Conservation (phyloP, 2,113 vertebrate genomes). For the Camelus dromedarius region DNA sequence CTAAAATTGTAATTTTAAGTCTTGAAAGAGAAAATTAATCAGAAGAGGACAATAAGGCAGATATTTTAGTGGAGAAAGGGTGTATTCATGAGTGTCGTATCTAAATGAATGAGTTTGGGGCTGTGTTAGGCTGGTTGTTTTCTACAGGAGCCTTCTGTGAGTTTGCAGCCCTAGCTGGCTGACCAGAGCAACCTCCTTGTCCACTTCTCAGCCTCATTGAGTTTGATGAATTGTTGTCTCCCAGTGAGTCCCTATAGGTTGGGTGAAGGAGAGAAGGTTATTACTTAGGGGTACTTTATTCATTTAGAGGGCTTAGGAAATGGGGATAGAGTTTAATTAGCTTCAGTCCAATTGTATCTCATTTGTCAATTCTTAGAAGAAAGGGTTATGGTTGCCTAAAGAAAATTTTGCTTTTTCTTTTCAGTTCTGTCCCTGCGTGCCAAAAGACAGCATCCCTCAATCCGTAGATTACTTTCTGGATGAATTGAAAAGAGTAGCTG, state of each 20-base stretch:
- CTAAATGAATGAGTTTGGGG: not conserved
- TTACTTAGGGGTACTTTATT: not conserved
- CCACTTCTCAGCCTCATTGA: not conserved
- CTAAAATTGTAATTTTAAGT: not conserved
- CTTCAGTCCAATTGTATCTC: not conserved
- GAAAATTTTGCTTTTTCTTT: not conserved
- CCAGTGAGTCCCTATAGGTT: not conserved
- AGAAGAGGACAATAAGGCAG: not conserved
- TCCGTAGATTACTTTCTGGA: not conserved
- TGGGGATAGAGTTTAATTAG: not conserved
- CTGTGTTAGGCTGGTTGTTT: not conserved
- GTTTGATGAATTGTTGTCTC: not conserved
- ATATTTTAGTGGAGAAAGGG: not conserved
- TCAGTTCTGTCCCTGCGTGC: not conserved
- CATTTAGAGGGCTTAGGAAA: not conserved
- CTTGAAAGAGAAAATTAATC: not conserved
- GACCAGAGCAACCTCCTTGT: not conserved
- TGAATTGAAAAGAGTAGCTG: not conserved
- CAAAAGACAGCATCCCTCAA: not conserved
- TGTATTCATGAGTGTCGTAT: not conserved
- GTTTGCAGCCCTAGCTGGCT: not conserved
- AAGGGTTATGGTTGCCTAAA: not conserved
- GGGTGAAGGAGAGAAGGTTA: not conserved
- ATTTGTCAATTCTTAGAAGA: conserved; percentile 34
- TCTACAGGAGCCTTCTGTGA: not conserved